Conservation (phyloP, 2,797 vertebrate genomes). For the Chaunax sp. region DNA sequence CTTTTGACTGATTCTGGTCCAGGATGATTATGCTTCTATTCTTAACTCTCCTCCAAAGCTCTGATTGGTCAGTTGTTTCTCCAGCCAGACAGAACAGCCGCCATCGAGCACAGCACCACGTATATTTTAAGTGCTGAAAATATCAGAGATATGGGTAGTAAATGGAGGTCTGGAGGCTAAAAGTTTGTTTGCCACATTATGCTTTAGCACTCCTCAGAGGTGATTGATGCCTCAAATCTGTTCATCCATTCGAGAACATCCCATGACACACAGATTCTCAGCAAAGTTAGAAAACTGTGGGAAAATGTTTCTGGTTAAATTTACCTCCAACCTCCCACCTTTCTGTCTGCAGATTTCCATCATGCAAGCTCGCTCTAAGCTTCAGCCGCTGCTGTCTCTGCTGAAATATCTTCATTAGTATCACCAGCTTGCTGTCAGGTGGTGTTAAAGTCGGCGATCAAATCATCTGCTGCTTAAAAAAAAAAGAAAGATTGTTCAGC, state of each 20-base stretch:
- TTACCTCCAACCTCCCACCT: not conserved
- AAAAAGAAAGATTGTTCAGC: conserved; percentile 22
- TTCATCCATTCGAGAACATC: not conserved
- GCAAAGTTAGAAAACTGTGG: conserved; percentile 2
- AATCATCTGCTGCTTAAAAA: conserved; percentile 40
- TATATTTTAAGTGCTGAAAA: not conserved
- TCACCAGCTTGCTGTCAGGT: conserved; percentile 34
- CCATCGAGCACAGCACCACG: not conserved
- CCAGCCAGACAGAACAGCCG: not conserved
- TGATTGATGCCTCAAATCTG: conserved; percentile 1
- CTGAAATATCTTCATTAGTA: conserved; percentile 44
- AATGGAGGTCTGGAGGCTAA: not conserved
- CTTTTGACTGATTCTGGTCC: not conserved
- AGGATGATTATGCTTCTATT: not conserved
- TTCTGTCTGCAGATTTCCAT: conserved; percentile 1
- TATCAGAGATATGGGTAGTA: not conserved
- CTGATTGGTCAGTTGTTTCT: not conserved
- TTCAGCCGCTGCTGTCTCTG: conserved; percentile 14
- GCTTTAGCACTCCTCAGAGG: not conserved
- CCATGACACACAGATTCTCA: not conserved
- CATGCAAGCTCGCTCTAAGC: conserved; percentile 6
- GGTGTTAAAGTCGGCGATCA: conserved; percentile 19
- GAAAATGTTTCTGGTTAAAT: not conserved
- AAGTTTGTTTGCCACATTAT: not conserved
- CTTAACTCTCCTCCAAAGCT: not conserved